These are phyloP conservation scores for Porites cylindrica DNA, from an alignment of 92 coral and sea anemone genomes.

Conservation along the genomic window DNA sequence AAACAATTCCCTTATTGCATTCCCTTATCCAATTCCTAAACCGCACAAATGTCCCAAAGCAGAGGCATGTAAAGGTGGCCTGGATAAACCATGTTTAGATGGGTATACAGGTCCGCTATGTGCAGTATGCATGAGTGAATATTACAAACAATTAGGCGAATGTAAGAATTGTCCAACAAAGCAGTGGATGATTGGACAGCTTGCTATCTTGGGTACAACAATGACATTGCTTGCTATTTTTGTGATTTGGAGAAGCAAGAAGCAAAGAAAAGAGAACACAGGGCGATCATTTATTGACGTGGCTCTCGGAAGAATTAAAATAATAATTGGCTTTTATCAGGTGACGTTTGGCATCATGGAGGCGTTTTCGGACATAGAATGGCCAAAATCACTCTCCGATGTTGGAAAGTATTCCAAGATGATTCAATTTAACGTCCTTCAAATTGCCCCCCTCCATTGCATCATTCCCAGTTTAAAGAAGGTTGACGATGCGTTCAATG, in stretches of 20 bases:
- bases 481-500: neutral
- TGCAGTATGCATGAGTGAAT: neutral
- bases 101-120: neutral
- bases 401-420: neutral
- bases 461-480: neutral
- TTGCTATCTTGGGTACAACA: neutral
- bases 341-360: neutral
- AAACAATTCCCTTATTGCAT: neutral
- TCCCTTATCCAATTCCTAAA: neutral
- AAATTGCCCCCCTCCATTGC: slow-evolving; percentile 1
- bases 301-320: neutral
- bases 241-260: neutral
- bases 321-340: neutral
- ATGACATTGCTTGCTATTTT: neutral
- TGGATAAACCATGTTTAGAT: neutral
- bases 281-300: neutral
- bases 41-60: neutral
- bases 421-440: neutral
- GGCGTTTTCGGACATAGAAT: neutral
- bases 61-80: neutral
- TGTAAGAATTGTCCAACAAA: neutral
- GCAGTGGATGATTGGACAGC: neutral
- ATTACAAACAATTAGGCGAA: neutral
- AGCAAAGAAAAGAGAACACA: neutral
- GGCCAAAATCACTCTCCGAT: neutral